Conservation (phyloP, 2,113 vertebrate species). For the Albula goreensis region DNA sequence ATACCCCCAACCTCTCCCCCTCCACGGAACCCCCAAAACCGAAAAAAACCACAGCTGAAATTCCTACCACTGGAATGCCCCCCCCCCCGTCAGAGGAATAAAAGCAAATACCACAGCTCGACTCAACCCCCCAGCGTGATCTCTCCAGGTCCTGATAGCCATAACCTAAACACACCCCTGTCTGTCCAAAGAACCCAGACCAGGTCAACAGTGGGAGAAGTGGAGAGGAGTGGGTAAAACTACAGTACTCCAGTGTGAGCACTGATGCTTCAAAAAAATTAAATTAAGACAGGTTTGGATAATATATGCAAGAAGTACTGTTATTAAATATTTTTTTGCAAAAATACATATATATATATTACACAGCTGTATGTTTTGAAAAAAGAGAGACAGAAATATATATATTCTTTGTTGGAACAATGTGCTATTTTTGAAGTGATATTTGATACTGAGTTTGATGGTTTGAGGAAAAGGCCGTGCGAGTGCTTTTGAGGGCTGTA, state of each 20-base stretch:
- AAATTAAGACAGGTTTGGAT: conserved; percentile 32
- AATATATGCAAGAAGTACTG: conserved; percentile 23
- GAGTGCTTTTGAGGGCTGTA: conserved; percentile 51
- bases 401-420: conserved; percentile 43
- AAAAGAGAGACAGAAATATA: conserved; percentile 34
- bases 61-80: background rate
- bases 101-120: background rate
- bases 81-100: too few relatives aligned
- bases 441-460: conserved; percentile 49
- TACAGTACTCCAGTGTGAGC: conserved; percentile 10
- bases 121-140: background rate
- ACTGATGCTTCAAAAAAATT: conserved; percentile 23
- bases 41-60: background rate
- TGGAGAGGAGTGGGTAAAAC: conserved; percentile 17
- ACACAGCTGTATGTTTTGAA: conserved; percentile 27
- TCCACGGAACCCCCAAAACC: background rate
- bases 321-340: conserved; percentile 15
- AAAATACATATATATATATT: conserved; percentile 6
- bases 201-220: conserved; percentile 22
- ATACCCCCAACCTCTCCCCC: background rate
- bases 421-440: conserved; percentile 55
- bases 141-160: background rate
- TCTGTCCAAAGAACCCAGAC: background rate
- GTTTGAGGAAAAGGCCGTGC: conserved; percentile 54
- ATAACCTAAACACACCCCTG: background rate